A percentile compares a stretch with the other conserved stretches of the same genome.
Evolutionary conservation across 2,888 invertebrate genomes (phyloP).

Genomic region (Drosophila austrosaltans): DNA sequence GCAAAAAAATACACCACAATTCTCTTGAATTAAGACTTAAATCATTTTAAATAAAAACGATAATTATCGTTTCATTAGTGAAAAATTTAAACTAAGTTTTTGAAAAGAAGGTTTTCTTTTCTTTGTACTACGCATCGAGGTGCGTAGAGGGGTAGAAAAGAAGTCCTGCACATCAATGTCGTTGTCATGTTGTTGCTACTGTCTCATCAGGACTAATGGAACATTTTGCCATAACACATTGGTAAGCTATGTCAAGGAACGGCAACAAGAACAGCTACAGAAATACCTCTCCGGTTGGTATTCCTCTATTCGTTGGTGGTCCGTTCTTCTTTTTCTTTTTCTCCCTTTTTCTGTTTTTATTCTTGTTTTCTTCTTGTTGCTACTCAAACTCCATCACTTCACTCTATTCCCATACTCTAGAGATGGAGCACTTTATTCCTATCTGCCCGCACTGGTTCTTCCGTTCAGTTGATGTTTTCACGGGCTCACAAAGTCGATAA

Average conservation of each 20-base stretch:
- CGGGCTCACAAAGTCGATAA: slow-evolving; percentile 79
- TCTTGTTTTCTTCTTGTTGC: slow-evolving; percentile 34
- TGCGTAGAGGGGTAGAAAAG: not conserved
- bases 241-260: slow-evolving; percentile 52
- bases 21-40: too few species aligned
- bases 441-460: slow-evolving; percentile 57
- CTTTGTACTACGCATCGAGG: not conserved
- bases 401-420: slow-evolving; percentile 33
- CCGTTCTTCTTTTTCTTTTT: slow-evolving; percentile 22
- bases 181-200: slow-evolving; percentile 23
- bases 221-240: slow-evolving; percentile 76
- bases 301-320: slow-evolving; percentile 40
- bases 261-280: slow-evolving; percentile 39
- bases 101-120: too few species aligned
- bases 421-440: slow-evolving; percentile 26
- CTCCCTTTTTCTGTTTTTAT: slow-evolving; percentile 12
- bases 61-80: too few species aligned
- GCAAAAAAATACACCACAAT: too few species aligned
- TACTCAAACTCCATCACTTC: slow-evolving; percentile 60
- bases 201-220: slow-evolving; percentile 80
- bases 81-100: too few species aligned
- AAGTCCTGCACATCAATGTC: not conserved
- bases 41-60: too few species aligned
- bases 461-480: slow-evolving; percentile 77
- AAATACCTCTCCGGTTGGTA: slow-evolving; percentile 28